Evolutionary conservation across 2,888 invertebrate genomes (phyloP).

Genomic region (Agrilus mali): DNA sequence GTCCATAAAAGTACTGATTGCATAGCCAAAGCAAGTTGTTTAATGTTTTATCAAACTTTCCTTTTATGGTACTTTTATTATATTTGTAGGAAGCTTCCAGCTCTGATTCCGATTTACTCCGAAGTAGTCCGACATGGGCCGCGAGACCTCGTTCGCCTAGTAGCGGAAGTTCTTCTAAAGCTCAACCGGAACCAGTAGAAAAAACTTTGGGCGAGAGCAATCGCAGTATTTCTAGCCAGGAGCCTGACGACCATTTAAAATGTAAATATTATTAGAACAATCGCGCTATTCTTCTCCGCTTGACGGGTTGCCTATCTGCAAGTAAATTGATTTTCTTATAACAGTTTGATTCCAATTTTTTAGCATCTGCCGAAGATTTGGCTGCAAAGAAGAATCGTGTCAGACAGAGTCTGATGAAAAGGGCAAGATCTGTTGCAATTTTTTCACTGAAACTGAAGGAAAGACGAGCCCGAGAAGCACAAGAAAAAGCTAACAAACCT

Average conservation of each 20-base stretch:
- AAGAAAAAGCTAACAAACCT: slow-evolving; percentile 47
- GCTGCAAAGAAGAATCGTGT: slow-evolving; percentile 53
- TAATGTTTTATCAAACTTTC: background rate
- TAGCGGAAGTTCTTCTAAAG: slow-evolving; percentile 14
- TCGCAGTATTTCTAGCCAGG: slow-evolving; percentile 43
- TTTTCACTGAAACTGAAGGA: slow-evolving; percentile 71
- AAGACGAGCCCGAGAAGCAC: slow-evolving; percentile 66
- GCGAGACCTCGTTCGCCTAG: slow-evolving; percentile 29
- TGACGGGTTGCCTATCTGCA: too few species aligned
- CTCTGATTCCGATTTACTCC: slow-evolving; percentile 44
- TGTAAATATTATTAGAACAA: slow-evolving; percentile 20
- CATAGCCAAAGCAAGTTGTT: slow-evolving; percentile 36
- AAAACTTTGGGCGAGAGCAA: slow-evolving; percentile 40
- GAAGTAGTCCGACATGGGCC: slow-evolving; percentile 32
- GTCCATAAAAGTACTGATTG: slow-evolving; percentile 70
- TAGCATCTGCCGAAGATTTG: slow-evolving; percentile 41
- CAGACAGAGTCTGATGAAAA: slow-evolving; percentile 67
- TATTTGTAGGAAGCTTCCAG: slow-evolving; percentile 38
- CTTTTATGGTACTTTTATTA: background rate
- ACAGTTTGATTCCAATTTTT: too few species aligned
- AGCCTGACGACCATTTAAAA: slow-evolving; percentile 35
- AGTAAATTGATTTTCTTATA: background rate
- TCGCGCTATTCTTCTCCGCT: too few species aligned
- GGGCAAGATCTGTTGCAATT: slow-evolving; percentile 74
- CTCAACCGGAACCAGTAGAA: slow-evolving; percentile 29